These are phyloP conservation scores for Stegophylla sp. DNA, from an alignment of 2,888 invertebrate species.

Conservation along the genomic window DNA sequence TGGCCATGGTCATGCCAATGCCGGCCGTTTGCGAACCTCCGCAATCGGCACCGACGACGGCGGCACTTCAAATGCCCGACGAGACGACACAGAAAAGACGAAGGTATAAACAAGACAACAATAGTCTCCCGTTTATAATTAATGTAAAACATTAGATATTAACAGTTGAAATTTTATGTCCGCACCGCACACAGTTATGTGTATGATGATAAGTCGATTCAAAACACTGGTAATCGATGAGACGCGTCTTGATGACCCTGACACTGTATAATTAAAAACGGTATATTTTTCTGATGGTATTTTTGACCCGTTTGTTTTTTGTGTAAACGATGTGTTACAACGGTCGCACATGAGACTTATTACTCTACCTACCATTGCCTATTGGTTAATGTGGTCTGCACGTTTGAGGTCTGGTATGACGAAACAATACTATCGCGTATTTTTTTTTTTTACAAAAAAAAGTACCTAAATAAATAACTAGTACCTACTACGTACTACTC, in stretches of 20 bases:
- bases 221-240: not conserved
- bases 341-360: not conserved
- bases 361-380: not conserved
- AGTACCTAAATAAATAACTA: too few relatives aligned
- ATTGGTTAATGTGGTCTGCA: conserved; percentile 19
- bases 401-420: conserved; percentile 32
- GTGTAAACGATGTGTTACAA: conserved; percentile 1
- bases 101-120: conserved; percentile 27
- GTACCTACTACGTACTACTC: not conserved
- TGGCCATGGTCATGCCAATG: conserved; percentile 58
- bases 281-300: not conserved
- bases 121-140: not conserved
- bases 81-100: conserved; percentile 39
- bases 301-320: conserved; percentile 8
- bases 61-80: conserved; percentile 33
- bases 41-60: not conserved
- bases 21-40: conserved; percentile 49
- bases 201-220: not conserved
- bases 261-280: not conserved
- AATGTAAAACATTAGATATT: too few relatives aligned
- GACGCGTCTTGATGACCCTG: not conserved
- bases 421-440: not conserved
- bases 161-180: too few relatives aligned
- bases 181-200: not conserved
- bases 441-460: not conserved